Conservation (phyloP, 2,797 vertebrate species). For the Limnodromus scolopaceus region DNA sequence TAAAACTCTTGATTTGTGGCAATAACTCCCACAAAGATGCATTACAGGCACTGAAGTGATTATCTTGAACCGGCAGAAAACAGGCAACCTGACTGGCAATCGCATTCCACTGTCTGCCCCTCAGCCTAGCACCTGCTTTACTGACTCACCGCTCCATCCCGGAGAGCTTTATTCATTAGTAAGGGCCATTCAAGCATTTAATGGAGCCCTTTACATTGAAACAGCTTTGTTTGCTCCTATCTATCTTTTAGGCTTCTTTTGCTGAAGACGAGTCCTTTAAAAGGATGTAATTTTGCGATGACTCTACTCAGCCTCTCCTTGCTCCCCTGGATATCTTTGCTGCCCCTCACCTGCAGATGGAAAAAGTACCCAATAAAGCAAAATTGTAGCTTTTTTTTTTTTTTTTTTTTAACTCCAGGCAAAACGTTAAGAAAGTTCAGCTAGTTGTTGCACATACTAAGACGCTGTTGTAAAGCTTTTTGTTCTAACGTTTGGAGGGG, state of each 20-base stretch:
- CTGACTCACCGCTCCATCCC: conserved; percentile 8
- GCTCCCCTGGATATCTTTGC: neutral
- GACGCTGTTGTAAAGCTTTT: neutral
- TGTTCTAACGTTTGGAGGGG: neutral
- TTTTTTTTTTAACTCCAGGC: neutral
- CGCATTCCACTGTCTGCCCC: neutral
- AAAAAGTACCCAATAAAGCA: neutral
- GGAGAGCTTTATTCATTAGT: conserved; percentile 38
- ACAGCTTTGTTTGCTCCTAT: conserved; percentile 8
- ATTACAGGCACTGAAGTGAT: neutral
- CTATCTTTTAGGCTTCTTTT: conserved; percentile 10
- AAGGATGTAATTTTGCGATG: neutral
- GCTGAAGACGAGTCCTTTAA: neutral
- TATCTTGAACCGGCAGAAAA: conserved; percentile 1
- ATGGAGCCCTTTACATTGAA: conserved; percentile 36
- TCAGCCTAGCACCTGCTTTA: conserved; percentile 25
- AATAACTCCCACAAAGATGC: conserved; percentile 3
- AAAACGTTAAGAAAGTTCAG: neutral
- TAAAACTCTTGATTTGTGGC: conserved; percentile 46
- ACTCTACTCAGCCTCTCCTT: neutral
- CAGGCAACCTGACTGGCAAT: neutral
- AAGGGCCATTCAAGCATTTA: conserved; percentile 45
- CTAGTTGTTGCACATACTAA: neutral
- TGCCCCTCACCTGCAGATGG: neutral
- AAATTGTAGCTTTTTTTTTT: neutral